A percentile compares a stretch with the other conserved stretches of the same genome.
Evolutionary conservation across 1,140 invertebrate genomes (phyloP).

Genomic region (Helicorthomorpha holstii): DNA sequence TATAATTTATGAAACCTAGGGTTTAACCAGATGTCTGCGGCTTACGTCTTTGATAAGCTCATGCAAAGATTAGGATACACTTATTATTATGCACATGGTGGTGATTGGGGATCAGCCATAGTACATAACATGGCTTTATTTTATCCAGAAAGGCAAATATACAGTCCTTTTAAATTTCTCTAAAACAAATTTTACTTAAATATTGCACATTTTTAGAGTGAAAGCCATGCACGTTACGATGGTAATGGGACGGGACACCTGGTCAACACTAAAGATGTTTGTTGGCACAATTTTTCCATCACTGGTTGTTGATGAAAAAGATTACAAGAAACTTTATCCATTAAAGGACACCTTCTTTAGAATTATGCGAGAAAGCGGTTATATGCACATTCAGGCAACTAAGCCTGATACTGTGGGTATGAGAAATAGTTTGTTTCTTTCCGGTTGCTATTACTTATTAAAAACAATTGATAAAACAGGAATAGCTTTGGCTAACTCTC

Average conservation of each 20-base stretch:
- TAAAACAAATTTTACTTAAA: not conserved
- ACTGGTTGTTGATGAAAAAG: conserved; percentile 35
- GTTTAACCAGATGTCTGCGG: conserved; percentile 36
- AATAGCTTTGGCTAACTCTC: conserved; percentile 28
- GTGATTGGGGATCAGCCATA: conserved; percentile 60
- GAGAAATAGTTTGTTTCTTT: conserved; percentile 5
- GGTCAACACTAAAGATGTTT: conserved; percentile 30
- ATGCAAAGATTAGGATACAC: conserved; percentile 60
- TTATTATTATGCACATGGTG: conserved; percentile 66
- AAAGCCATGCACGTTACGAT: conserved; percentile 48
- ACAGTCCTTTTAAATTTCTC: conserved; percentile 38
- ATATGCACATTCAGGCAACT: conserved; percentile 63
- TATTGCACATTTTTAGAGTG: conserved; percentile 29
- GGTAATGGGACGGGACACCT: conserved; percentile 25
- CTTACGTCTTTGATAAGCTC: conserved; percentile 56
- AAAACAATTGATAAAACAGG: conserved; percentile 24
- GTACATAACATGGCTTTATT: conserved; percentile 38
- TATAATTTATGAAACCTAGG: conserved; percentile 13
- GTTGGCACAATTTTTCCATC: conserved; percentile 36
- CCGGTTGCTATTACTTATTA: not conserved
- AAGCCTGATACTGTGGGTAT: conserved; percentile 80
- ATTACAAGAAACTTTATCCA: conserved; percentile 40
- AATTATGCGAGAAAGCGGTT: conserved; percentile 52
- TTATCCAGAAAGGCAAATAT: conserved; percentile 39
- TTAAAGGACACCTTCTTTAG: conserved; percentile 26